Conservation (phyloP, 2,113 vertebrate species). For the Cichladusa arquata region DNA sequence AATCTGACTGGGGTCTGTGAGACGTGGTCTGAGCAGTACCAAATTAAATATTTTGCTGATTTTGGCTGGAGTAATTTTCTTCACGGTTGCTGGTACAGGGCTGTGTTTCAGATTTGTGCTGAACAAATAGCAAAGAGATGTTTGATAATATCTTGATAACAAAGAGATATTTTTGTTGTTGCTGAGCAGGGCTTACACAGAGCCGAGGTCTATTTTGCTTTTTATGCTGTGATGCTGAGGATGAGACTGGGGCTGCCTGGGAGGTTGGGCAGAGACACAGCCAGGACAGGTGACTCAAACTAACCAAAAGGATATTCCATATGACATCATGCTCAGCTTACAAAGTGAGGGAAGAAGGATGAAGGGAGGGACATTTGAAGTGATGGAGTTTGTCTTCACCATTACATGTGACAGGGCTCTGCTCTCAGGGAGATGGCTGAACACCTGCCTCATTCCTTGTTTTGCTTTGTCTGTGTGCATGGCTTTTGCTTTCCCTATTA, state of each 20-base stretch:
- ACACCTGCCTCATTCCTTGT: background rate
- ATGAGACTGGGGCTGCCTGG: background rate
- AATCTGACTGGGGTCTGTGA: background rate
- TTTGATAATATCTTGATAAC: background rate
- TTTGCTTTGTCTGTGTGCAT: background rate
- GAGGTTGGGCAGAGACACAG: background rate
- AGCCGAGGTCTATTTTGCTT: background rate
- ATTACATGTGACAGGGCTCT: background rate
- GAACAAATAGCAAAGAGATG: background rate
- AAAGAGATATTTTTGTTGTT: background rate
- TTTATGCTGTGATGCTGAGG: rapidly evolving
- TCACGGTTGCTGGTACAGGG: background rate
- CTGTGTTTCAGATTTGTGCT: background rate
- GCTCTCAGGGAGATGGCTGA: background rate
- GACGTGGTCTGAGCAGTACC: rapidly evolving
- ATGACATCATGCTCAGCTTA: background rate
- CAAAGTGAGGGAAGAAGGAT: background rate
- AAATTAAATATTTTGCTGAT: background rate
- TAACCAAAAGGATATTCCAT: background rate
- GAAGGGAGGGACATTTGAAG: background rate
- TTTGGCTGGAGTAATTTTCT: background rate
- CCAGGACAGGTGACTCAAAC: background rate
- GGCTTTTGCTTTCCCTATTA: background rate
- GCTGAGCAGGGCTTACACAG: background rate
- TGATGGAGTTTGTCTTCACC: background rate